Base-by-base conservation (phyloP, 2,888 invertebrate genomes). In the Malacosoma neustria region DNA sequence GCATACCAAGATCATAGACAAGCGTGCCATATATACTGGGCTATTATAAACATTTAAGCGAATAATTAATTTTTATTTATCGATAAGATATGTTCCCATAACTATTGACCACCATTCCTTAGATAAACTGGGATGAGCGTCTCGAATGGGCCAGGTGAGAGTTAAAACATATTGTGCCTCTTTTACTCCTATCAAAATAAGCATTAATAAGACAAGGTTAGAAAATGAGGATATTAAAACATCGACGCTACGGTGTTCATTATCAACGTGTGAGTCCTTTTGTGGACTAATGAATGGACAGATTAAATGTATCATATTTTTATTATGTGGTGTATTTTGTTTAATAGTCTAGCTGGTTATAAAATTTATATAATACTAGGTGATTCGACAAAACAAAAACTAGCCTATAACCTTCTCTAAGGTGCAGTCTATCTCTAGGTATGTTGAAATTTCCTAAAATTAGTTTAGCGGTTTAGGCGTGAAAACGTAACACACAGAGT, bases 181-280 rank as follows among this genome's bases (percentile, higher is more conserved):
- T 35, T 37, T 56, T 38, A 47, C 46, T 48, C 55, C 35, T 37
- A 39, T 48, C 13, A 15, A 9, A 15, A 22, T 22, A 7, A 22
- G 4, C 30, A 14, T 9, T 9, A 0, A 42, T 40, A 34, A 41
- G 55, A 75, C 35, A 58, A 53, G 51, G 69, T 70, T n/a, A 36
- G 39, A 38, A 32, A 43, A 48, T 40, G 42, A 49, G 47, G 58
- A 59, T 55, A 72, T 72, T 72, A 72, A 72, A 73, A 72, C 72
- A 68, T 72, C 69, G 59, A 51, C 52, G 59, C 48, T 57, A 54
- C 52, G 54, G 49, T 57, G 55, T 68, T 68, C 61, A 75, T 75
- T 77, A 74, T 68, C 80, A 55, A 64, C 79, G 77, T 79, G 80
- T 77, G 77, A 59, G 79, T 77, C 62, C 76, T 66, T 67, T 67